A percentile compares a stretch with the other conserved stretches of the same genome.
Conservation (phyloP, 2,113 vertebrate genomes). For the Ploceus nigricollis region DNA sequence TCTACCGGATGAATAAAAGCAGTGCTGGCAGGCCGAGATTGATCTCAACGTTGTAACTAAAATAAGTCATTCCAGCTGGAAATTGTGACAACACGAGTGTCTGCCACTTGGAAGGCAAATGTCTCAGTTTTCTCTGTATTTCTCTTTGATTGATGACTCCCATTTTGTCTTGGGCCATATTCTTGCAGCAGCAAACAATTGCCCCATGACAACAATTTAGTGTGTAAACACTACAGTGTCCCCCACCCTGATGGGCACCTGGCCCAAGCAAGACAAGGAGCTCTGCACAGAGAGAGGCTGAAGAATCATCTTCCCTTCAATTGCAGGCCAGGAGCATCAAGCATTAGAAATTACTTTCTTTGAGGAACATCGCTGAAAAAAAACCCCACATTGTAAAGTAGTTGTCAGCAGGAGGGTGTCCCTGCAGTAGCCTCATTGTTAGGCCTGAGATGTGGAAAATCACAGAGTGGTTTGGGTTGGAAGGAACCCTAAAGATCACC, state of each 20-base stretch:
- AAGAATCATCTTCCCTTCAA: not conserved
- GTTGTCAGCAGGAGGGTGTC: fast-evolving
- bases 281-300: not conserved
- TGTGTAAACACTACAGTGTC: not conserved
- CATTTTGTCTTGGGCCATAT: not conserved
- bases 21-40: conserved; percentile 6
- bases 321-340: not conserved
- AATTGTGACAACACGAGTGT: conserved; percentile 23
- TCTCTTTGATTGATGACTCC: conserved; percentile 22
- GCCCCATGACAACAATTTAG: not conserved
- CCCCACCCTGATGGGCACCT: not conserved
- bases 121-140: not conserved
- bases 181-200: not conserved
- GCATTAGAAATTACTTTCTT: not conserved
- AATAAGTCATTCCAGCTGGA: conserved; percentile 46
- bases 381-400: not conserved
- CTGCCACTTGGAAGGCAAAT: conserved; percentile 39
- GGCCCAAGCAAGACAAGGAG: not conserved
- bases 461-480: not conserved
- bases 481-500: not conserved
- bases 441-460: not conserved
- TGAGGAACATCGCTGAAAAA: not conserved
- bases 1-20: conserved; percentile 39
- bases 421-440: fast-evolving
- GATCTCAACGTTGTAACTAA: conserved; percentile 19